Conservation (phyloP, 2,113 vertebrate genomes). For the Pteruthius melanotis region DNA sequence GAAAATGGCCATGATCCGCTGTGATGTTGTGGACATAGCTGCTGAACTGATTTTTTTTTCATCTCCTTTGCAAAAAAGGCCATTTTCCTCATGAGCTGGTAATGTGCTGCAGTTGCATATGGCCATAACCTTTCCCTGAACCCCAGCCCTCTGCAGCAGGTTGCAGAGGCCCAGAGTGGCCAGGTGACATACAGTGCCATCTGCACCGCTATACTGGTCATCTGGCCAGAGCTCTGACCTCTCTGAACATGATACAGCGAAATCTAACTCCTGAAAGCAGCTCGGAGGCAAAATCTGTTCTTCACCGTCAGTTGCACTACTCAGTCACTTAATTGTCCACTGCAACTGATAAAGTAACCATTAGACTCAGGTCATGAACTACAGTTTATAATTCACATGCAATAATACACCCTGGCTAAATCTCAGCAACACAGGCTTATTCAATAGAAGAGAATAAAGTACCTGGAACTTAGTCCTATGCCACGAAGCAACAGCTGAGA, state of each 20-base stretch:
- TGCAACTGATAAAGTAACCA: slow-evolving; percentile 73
- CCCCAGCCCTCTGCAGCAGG: slow-evolving; percentile 72
- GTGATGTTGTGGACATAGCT: not conserved
- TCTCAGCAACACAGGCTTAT: not conserved
- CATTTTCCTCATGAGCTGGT: not conserved
- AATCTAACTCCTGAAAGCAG: slow-evolving; percentile 79
- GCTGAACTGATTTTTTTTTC: slow-evolving; percentile 16
- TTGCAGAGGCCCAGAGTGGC: slow-evolving; percentile 71
- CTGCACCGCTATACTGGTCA: slow-evolving; percentile 78
- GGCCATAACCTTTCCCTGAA: slow-evolving; percentile 77
- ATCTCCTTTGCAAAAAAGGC: not conserved
- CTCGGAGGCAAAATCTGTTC: slow-evolving; percentile 82
- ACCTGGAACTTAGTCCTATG: not conserved
- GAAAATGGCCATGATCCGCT: not conserved
- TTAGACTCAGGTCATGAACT: slow-evolving; percentile 77
- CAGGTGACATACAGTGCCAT: slow-evolving; percentile 77
- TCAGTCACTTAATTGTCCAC: slow-evolving; percentile 76
- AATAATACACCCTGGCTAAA: slow-evolving; percentile 50
- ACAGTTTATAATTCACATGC: slow-evolving; percentile 48
- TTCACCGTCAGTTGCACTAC: slow-evolving; percentile 72
- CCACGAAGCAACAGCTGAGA: not conserved
- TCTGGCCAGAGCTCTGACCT: slow-evolving; percentile 80
- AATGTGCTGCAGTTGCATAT: slow-evolving; percentile 39
- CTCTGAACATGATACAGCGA: slow-evolving; percentile 81
- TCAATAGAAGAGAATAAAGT: not conserved